A percentile compares a stretch with the other conserved stretches of the same genome.
These are phyloP conservation scores for Odontesthes bonariensis DNA, from an alignment of 2,113 vertebrate species.

Conservation along the genomic window DNA sequence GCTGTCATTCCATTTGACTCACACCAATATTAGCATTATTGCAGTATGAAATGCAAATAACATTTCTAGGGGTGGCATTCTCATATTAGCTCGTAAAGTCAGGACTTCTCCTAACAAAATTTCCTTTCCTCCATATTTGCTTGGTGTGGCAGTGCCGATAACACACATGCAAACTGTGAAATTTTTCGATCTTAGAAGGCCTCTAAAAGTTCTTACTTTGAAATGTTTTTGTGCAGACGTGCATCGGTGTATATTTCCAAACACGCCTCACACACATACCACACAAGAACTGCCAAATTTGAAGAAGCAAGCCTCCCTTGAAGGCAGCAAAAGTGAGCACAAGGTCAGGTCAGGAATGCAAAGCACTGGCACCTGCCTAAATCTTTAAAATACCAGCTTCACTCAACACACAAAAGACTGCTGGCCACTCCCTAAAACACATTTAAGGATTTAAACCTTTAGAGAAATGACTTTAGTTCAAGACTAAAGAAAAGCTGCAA, in stretches of 20 bases:
- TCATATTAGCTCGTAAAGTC: slow-evolving; percentile 13
- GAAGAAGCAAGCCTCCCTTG: slow-evolving; percentile 52
- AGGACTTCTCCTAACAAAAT: slow-evolving; percentile 25
- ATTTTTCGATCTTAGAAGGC: slow-evolving; percentile 25
- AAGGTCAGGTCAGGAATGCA: slow-evolving; percentile 75
- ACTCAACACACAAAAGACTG: slow-evolving; percentile 20
- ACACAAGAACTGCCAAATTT: slow-evolving; percentile 17
- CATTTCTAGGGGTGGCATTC: slow-evolving; percentile 20
- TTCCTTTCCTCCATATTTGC: slow-evolving; percentile 2
- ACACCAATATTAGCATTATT: slow-evolving; percentile 50
- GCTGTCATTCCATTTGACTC: slow-evolving; percentile 65
- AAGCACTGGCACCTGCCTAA: slow-evolving; percentile 72
- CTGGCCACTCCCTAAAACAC: slow-evolving; percentile 45
- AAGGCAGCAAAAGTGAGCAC: slow-evolving; percentile 56
- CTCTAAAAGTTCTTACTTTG: slow-evolving; percentile 19
- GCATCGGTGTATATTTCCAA: slow-evolving; percentile 4
- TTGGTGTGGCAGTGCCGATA: slow-evolving; percentile 7
- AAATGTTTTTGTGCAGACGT: not conserved
- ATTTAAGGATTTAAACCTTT: slow-evolving; percentile 18
- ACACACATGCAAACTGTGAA: slow-evolving; percentile 3
- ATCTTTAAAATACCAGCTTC: slow-evolving; percentile 66
- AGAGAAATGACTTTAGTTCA: slow-evolving; percentile 21
- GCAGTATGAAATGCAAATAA: slow-evolving; percentile 34
- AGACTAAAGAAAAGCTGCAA: slow-evolving; percentile 20
- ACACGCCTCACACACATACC: slow-evolving; percentile 5